These are phyloP conservation scores for Camelus bactrianus DNA, from an alignment of 2,113 vertebrate species.

Conservation along the genomic window DNA sequence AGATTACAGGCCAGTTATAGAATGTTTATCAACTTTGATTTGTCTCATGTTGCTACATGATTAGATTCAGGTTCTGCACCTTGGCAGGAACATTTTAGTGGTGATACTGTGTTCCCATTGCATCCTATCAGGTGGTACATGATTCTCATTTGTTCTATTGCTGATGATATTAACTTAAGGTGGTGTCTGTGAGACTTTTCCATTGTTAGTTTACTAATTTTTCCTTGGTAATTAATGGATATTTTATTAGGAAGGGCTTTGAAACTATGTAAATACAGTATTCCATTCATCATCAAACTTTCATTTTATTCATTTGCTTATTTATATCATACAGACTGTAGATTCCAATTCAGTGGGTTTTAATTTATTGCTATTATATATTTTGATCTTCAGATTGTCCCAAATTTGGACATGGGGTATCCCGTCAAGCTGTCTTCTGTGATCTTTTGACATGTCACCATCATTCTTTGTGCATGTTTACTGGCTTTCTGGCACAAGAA, in stretches of 20 bases:
- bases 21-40: neutral
- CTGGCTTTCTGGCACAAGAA: neutral
- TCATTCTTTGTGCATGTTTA: slow-evolving; percentile 8
- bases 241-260: slow-evolving; percentile 20
- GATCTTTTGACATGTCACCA: neutral
- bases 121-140: neutral
- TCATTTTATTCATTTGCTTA: neutral
- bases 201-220: neutral
- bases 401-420: neutral
- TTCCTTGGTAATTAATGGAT: slow-evolving; percentile 9
- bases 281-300: slow-evolving; percentile 28
- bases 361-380: slow-evolving; percentile 1
- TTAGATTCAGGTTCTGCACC: slow-evolving; percentile 5
- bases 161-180: slow-evolving; percentile 2
- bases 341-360: slow-evolving; percentile 23
- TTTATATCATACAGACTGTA: neutral
- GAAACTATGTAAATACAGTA: neutral
- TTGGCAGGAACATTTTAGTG: neutral
- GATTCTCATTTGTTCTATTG: neutral
- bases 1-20: slow-evolving; percentile 30
- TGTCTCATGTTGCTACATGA: neutral
- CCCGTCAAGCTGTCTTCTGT: neutral
- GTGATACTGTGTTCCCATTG: neutral
- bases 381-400: slow-evolving; percentile 9
- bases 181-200: neutral